phyloP scores from a whole-genome alignment of 1,140 invertebrate species.

The Chionoecetes opilio region DNA sequence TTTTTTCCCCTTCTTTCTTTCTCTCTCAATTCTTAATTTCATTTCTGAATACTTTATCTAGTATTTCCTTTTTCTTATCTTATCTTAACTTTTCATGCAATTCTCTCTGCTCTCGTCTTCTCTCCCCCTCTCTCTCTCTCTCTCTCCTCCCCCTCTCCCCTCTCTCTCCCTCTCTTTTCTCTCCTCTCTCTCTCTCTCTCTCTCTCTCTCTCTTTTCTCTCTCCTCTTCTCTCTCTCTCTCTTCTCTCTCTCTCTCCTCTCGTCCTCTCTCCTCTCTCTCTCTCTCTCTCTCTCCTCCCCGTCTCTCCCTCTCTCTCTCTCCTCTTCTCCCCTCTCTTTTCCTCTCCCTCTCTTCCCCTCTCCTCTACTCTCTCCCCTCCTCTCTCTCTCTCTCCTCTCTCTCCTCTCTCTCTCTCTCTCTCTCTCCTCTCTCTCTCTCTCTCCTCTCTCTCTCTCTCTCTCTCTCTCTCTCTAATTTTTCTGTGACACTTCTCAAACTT shows the following conservation, averaged over 20 bases:
- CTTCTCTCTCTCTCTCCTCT: too few relatives aligned
- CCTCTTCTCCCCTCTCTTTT: background rate
- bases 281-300: background rate
- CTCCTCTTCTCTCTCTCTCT: background rate
- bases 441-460: background rate
- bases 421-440: background rate
- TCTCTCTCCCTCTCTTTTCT: too few relatives aligned
- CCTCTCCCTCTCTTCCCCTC: background rate
- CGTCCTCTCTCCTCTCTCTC: background rate
- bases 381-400: background rate
- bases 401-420: background rate
- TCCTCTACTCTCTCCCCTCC: background rate
- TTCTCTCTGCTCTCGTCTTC: background rate
- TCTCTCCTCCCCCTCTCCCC: too few relatives aligned
- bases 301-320: background rate
- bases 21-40: too few relatives aligned
- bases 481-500: too few relatives aligned
- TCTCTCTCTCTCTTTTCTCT: too few relatives aligned
- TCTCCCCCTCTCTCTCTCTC: background rate
- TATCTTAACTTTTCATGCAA: background rate
- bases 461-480: too few relatives aligned
- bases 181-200: background rate
- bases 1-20: too few relatives aligned
- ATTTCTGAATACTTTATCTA: background rate
- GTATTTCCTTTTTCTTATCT: background rate